phyloP scores from a whole-genome alignment of 2,888 invertebrate genomes.

The Mylabris sibirica region DNA sequence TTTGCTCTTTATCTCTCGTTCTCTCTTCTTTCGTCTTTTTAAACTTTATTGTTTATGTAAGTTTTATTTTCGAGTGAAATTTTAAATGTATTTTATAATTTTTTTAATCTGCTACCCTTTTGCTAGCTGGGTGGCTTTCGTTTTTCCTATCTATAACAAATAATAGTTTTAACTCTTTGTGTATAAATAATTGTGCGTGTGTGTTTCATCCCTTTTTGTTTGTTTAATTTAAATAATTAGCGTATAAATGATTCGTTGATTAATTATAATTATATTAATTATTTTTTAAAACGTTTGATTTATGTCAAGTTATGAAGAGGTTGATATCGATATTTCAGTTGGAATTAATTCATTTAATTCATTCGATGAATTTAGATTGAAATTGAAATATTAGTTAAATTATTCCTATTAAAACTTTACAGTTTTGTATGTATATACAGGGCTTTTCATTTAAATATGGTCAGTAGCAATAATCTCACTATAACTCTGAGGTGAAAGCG shows the following conservation, averaged over 20 bases:
- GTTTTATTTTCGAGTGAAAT: conserved; percentile 8
- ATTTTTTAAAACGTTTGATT: not conserved
- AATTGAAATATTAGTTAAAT: conserved; percentile 5
- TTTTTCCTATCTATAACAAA: not conserved
- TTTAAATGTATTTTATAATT: conserved; percentile 8
- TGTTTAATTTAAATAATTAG: not conserved
- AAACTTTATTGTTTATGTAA: conserved; percentile 1
- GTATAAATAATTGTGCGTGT: too few relatives aligned
- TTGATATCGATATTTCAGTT: conserved; percentile 4
- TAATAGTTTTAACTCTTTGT: not conserved
- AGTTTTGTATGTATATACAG: too few relatives aligned
- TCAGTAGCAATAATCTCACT: too few relatives aligned
- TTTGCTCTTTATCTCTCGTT: not conserved
- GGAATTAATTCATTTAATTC: conserved; percentile 1
- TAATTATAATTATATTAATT: not conserved
- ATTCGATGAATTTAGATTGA: conserved; percentile 1
- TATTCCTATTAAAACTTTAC: not conserved
- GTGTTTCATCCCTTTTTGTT: too few relatives aligned
- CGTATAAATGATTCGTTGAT: not conserved
- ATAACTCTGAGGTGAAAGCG: too few relatives aligned
- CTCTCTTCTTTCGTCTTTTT: not conserved
- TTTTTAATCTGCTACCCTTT: not conserved
- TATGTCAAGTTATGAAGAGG: not conserved
- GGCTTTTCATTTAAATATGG: too few relatives aligned
- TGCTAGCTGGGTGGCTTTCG: not conserved